These are phyloP conservation scores for Phenganax subtilis DNA, from an alignment of 92 coral and sea anemone genomes.

Conservation along the genomic window DNA sequence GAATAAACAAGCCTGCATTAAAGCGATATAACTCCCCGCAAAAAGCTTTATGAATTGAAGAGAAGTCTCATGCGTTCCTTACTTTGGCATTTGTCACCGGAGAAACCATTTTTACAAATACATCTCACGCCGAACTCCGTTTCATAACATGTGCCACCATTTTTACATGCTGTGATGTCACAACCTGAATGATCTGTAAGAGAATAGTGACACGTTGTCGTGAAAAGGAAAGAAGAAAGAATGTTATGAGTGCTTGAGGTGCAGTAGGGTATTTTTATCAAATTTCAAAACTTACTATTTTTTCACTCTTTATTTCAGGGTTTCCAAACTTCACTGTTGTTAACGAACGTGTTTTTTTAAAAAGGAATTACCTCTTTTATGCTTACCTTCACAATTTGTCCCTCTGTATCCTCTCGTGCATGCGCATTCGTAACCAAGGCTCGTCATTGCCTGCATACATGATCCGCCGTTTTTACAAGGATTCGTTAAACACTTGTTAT, in stretches of 20 bases:
- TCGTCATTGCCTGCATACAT: slow-evolving; percentile 73
- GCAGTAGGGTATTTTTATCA: no score
- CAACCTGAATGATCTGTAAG: slow-evolving; percentile 34
- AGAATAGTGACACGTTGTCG: not conserved
- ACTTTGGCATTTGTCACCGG: slow-evolving; percentile 86
- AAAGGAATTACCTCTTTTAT: not conserved
- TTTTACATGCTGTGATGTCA: slow-evolving; percentile 49
- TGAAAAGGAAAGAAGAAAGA: not conserved
- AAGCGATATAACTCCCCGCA: no score
- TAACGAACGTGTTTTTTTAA: no score
- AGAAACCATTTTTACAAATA: slow-evolving; percentile 66
- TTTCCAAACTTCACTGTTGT: no score
- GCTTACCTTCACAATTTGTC: slow-evolving; percentile 72
- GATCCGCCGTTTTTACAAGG: slow-evolving; percentile 92
- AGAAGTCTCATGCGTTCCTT: not conserved
- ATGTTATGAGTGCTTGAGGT: not conserved
- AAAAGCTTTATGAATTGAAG: not conserved
- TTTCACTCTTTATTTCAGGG: not conserved
- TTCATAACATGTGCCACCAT: slow-evolving; percentile 93
- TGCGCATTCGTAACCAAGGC: slow-evolving; percentile 75
- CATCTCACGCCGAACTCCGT: slow-evolving; percentile 75
- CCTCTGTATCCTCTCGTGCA: slow-evolving; percentile 83
- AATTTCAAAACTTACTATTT: no score
- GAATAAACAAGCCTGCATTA: no score
- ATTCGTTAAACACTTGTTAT: slow-evolving; percentile 66